Base-by-base conservation (phyloP, 2,888 invertebrate species). In the Meta bourneti region DNA sequence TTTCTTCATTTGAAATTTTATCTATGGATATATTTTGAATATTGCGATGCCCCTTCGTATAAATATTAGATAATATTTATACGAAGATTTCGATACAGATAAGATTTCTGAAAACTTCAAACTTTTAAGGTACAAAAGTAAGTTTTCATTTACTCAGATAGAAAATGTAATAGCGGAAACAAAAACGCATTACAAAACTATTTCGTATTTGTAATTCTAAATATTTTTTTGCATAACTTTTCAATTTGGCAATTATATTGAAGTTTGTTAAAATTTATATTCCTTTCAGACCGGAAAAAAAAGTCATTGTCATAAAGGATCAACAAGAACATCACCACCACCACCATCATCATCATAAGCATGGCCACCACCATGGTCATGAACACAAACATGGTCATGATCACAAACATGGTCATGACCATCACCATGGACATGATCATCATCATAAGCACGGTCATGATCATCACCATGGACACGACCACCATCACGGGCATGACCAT, bases 321-420 rank as follows among this genome's bases (percentile, higher is more conserved):
- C n/a, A 90, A 16, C 80, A 80, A 61, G 75, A 90, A n/a, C 90
- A 90, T 80, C 90, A 90, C 74, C 90, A 90, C 48, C 89, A 89
- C 77, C 81, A 54, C 52, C 80, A 81, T 51, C 75, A 84, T 13
- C 13, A 20, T 74, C 90, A 90, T n/a, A 61, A 48, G 11, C 90
- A 90, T 20, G 61, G 49, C 1, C 89, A 89, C 61, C 20, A 74
- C 6, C 90, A 90, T 74, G 74, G 51, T 6, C 90, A 90, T 80
- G 20, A 51, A 7, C 90, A 90, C 19, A 8, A 80, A 1, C 90
- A 90, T 74, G 80, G 34, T 4, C 90, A 90, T 51, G 69, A 20
- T 1, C 90, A 90, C 11, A 13, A 74, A 19, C 90, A 90, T 19
- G 19, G 13, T 1, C 90, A 90, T 34, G 49, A 48, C 16, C 90